Percentiles rank a stretch among this genome's conserved stretches.
Conservation (phyloP, 1,140 invertebrate genomes). For the Pinna nobilis region DNA sequence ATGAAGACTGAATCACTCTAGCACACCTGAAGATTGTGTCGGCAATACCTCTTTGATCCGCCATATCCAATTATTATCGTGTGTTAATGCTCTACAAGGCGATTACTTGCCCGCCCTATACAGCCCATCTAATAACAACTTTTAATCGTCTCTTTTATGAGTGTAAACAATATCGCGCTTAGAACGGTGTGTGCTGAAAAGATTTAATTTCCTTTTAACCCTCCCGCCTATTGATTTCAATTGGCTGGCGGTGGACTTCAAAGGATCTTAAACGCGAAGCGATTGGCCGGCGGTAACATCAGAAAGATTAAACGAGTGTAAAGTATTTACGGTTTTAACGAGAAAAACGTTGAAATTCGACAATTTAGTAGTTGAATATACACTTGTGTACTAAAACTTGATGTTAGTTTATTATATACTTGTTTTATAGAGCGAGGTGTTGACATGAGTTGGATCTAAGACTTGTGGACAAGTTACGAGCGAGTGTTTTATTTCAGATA, state of each 20-base stretch:
- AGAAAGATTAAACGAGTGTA: conserved; percentile 36
- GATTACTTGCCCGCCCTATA: conserved; percentile 59
- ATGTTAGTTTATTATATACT: conserved; percentile 6
- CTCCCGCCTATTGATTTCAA: conserved; percentile 56
- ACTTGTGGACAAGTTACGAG: too few relatives aligned
- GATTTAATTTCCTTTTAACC: conserved; percentile 64
- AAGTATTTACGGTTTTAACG: conserved; percentile 44
- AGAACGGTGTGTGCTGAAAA: conserved; percentile 58
- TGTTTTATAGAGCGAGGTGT: too few relatives aligned
- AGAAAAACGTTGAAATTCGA: conserved; percentile 55
- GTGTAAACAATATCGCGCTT: conserved; percentile 57
- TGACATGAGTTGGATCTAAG: too few relatives aligned
- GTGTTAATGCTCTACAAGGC: conserved; percentile 56
- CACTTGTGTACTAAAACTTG: neutral
- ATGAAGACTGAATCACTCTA: too few relatives aligned
- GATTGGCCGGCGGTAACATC: conserved; percentile 60
- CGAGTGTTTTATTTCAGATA: too few relatives aligned
- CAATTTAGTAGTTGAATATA: conserved; percentile 2
- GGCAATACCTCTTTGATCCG: conserved; percentile 49
- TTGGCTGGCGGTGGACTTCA: conserved; percentile 62
- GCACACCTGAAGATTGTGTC: too few relatives aligned
- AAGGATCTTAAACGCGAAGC: conserved; percentile 42
- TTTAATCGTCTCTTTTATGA: conserved; percentile 61
- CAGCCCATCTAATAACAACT: conserved; percentile 58
- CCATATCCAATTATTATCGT: conserved; percentile 62